Conservation (phyloP, 2,888 invertebrate genomes). For the Pristionchus maxplancki region DNA sequence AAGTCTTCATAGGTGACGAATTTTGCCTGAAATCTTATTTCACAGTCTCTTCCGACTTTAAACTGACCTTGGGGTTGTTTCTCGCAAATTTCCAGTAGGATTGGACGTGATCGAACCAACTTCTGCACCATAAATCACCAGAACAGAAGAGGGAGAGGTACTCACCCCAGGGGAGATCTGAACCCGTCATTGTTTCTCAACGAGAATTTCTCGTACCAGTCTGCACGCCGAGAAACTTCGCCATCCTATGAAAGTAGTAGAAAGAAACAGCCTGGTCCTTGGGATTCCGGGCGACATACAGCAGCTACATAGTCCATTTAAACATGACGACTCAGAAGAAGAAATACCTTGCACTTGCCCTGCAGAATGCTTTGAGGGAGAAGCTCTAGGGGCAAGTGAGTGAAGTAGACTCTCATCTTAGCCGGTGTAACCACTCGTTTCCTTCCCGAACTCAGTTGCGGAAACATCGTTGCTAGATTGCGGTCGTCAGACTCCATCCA, state of each 20-base stretch:
- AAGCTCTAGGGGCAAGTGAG: constrained; percentile 54
- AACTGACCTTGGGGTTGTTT: constrained; percentile 72
- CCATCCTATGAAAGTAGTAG: constrained; percentile 78
- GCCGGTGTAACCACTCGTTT: background rate
- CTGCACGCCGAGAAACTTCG: constrained; percentile 77
- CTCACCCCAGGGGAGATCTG: constrained; percentile 77
- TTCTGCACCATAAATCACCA: constrained; percentile 79
- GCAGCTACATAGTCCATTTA: constrained; percentile 72
- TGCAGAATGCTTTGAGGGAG: constrained; percentile 52
- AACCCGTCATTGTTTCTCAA: background rate
- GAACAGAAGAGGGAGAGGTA: constrained; percentile 78
- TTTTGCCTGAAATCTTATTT: constrained; percentile 52
- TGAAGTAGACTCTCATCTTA: background rate
- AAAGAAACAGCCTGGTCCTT: constrained; percentile 79
- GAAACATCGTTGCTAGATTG: background rate
- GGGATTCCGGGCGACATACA: constrained; percentile 79
- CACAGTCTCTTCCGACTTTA: too few relatives aligned
- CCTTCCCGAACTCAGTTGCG: background rate
- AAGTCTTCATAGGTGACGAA: constrained; percentile 79
- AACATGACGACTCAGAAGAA: too few relatives aligned
- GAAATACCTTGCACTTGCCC: constrained; percentile 52
- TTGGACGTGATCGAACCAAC: constrained; percentile 79
- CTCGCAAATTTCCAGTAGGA: constrained; percentile 77
- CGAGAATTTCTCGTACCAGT: background rate
- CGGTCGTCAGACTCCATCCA: constrained; percentile 65